A percentile compares a stretch with the other conserved stretches of the same genome.
phyloP scores from a whole-genome alignment of 2,888 invertebrate genomes.

The Nymphalis polychloros region DNA sequence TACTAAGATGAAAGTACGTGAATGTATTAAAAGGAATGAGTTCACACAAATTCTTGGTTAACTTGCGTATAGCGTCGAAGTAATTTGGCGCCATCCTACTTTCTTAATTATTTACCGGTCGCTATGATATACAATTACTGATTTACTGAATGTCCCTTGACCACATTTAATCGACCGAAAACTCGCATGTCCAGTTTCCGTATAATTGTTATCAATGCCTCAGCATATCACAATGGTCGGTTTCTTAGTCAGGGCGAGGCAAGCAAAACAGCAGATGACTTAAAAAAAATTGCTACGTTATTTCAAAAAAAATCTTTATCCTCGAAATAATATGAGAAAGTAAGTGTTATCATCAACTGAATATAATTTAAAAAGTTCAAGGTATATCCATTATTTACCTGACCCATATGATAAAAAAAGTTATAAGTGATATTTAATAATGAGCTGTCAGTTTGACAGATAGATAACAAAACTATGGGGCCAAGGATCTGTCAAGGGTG shows the following conservation, averaged over 20 bases:
- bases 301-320: too few relatives aligned
- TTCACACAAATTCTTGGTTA: constrained; percentile 28
- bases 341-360: too few relatives aligned
- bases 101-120: constrained; percentile 51
- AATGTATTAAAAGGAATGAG: constrained; percentile 26
- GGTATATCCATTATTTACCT: constrained; percentile 9
- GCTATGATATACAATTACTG: constrained; percentile 8
- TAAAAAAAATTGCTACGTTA: too few relatives aligned
- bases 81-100: constrained; percentile 54
- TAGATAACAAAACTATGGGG: constrained; percentile 20
- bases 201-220: background rate
- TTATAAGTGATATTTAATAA: background rate
- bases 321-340: too few relatives aligned
- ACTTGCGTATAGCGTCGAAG: constrained; percentile 29
- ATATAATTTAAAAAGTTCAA: background rate
- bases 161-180: constrained; percentile 1
- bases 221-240: background rate
- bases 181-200: background rate
- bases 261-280: too few relatives aligned
- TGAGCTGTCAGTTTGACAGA: constrained; percentile 9
- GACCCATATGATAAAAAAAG: constrained; percentile 24
- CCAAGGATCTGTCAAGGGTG: constrained; percentile 35
- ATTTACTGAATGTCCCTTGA: constrained; percentile 2
- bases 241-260: background rate
- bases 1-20: constrained; percentile 10